These are phyloP conservation scores for Falco cherrug DNA, from an alignment of 2,797 vertebrate genomes.

Conservation along the genomic window DNA sequence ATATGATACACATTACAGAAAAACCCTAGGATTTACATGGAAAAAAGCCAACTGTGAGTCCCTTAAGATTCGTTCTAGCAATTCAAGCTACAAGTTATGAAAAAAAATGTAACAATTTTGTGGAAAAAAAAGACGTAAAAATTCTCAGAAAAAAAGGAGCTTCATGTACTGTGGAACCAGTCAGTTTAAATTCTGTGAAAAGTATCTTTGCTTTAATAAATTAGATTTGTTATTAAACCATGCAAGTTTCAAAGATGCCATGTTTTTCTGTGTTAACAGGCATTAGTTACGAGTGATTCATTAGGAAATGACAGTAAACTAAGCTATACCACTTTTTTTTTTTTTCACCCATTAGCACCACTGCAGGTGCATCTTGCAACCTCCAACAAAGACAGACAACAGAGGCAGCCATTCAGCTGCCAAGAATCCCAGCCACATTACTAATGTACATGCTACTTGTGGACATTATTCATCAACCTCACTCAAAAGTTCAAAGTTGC, in stretches of 20 bases:
- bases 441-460: background rate
- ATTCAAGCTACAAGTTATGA: background rate
- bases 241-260: background rate
- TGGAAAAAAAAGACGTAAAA: background rate
- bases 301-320: background rate
- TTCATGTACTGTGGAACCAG: background rate
- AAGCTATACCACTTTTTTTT: background rate
- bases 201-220: background rate
- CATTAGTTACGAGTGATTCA: background rate
- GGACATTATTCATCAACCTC: background rate
- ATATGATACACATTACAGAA: background rate
- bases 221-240: background rate
- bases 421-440: background rate
- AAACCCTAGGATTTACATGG: background rate
- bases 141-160: background rate
- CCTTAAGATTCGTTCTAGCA: background rate
- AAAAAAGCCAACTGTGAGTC: background rate
- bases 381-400: background rate
- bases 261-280: background rate
- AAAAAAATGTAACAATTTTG: background rate
- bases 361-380: background rate
- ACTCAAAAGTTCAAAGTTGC: background rate
- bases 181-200: background rate
- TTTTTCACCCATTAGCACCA: background rate
- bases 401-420: background rate